phyloP scores from a whole-genome alignment of 2,888 invertebrate species.

The Mantis religiosa region DNA sequence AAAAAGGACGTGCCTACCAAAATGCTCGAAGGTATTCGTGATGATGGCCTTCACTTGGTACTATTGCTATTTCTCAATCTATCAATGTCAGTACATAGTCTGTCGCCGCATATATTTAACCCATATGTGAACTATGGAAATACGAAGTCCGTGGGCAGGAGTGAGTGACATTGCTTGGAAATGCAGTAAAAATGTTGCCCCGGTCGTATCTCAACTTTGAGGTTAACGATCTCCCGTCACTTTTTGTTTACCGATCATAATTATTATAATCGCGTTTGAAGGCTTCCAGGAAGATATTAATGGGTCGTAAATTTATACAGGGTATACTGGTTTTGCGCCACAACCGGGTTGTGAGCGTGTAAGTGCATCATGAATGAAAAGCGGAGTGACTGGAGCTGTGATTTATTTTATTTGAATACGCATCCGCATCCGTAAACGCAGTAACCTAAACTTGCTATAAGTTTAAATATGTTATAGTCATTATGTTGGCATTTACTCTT shows the following conservation, averaged over 20 bases:
- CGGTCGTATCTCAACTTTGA: not conserved
- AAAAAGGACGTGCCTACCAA: constrained; percentile 17
- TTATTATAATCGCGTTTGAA: not conserved
- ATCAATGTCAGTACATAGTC: constrained; percentile 22
- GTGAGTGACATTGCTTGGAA: not conserved
- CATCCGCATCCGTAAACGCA: no score
- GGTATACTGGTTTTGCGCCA: not conserved
- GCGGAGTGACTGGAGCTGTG: not conserved
- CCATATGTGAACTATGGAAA: constrained; percentile 20
- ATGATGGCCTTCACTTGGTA: constrained; percentile 17
- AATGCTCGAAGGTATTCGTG: constrained; percentile 15
- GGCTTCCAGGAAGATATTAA: not conserved
- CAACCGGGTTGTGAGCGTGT: not conserved
- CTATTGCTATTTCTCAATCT: constrained; percentile 22
- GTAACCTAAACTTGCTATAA: no score
- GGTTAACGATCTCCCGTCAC: not conserved
- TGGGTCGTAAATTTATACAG: not conserved
- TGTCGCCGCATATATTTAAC: constrained; percentile 22
- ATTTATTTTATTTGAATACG: no score
- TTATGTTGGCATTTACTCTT: no score
- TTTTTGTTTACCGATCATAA: not conserved
- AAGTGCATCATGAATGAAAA: not conserved
- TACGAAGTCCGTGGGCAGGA: not conserved
- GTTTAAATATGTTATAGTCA: no score
- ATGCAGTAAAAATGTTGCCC: not conserved